These are phyloP conservation scores for Heliconius sara DNA, from an alignment of 2,888 invertebrate genomes.

Conservation along the genomic window DNA sequence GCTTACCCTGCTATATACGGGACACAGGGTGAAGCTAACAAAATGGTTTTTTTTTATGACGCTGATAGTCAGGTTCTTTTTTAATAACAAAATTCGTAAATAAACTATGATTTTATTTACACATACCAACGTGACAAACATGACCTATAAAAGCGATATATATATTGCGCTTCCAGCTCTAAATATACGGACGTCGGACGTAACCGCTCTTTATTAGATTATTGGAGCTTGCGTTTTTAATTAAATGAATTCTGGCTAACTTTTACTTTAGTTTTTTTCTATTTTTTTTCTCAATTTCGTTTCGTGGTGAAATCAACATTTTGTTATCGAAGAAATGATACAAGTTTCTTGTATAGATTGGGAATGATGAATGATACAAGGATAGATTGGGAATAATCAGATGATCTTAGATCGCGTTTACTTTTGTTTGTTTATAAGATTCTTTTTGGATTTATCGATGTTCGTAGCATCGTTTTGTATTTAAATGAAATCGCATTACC, in stretches of 20 bases:
- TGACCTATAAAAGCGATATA: constrained; percentile 17
- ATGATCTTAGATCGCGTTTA: not conserved
- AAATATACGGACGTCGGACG: constrained; percentile 22
- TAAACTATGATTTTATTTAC: constrained; percentile 15
- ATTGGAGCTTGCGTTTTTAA: constrained; percentile 16
- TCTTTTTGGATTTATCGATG: not conserved
- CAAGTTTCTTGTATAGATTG: too few relatives aligned
- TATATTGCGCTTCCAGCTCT: not conserved
- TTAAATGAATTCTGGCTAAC: not conserved
- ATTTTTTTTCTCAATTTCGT: not conserved
- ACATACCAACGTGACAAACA: constrained; percentile 11
- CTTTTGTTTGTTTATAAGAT: not conserved
- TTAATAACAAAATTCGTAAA: not conserved
- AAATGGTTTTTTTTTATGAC: too few relatives aligned
- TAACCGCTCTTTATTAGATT: not conserved
- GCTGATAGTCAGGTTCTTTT: not conserved
- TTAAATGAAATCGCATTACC: not conserved
- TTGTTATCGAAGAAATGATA: not conserved
- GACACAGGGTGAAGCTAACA: too few relatives aligned
- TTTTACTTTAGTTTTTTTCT: not conserved
- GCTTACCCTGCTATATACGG: too few relatives aligned
- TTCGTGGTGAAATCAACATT: not conserved
- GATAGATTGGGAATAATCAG: not conserved
- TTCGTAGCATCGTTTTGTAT: not conserved
- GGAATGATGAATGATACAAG: too few relatives aligned